Base-by-base conservation (phyloP, 53 echinoderm and acorn worm species). In the Echinometra lucunter region DNA sequence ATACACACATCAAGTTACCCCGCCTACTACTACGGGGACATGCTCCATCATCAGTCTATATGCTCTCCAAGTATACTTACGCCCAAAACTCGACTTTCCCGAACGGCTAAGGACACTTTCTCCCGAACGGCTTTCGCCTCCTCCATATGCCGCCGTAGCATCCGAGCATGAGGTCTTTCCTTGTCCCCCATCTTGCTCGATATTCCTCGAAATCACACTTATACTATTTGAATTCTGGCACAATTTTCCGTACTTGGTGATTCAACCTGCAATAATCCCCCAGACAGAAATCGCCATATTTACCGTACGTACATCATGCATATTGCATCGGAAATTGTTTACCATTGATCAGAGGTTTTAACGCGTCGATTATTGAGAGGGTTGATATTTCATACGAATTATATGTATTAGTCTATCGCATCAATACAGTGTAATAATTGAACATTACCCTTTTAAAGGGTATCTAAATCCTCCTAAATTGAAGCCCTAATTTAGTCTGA, bases 61-160 rank as follows among this genome's bases (percentile, higher is more conserved):
- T 49, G 38, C 18, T 17, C 80, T 38, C 42, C 81, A 19, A 21
- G 42, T 85, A 28, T 89, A 94, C 95, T 89, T 94, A 94, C 95
- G 74, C 74, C 72, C 56, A 94, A 94, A 89, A 89, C 72, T 94
- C 89, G 53, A 80, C 98, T 99, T 94, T 98, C 98, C 9, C 99
- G 96, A 6, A 99, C 99, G 27, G 97, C 99, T 27, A 96, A 60
- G 30, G 98, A 98, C 23, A 99, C 99, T 74, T 96, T 98, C 91
- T 99, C 96, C 82, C 99, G 94, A 27, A 98, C 98, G n/a, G 94
- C 96, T 57, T 95, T 95, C 30, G 96, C 74, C 60, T 93, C 95
- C 57, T 91, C 96, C 4, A 57, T 72, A 34, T 89, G 92, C 82
- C 69, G 91, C 32, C 94, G 75, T 66, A 95, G 95, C 94, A 97